Conservation (phyloP, 1,140 invertebrate genomes). For the Onthophagus taurus region DNA sequence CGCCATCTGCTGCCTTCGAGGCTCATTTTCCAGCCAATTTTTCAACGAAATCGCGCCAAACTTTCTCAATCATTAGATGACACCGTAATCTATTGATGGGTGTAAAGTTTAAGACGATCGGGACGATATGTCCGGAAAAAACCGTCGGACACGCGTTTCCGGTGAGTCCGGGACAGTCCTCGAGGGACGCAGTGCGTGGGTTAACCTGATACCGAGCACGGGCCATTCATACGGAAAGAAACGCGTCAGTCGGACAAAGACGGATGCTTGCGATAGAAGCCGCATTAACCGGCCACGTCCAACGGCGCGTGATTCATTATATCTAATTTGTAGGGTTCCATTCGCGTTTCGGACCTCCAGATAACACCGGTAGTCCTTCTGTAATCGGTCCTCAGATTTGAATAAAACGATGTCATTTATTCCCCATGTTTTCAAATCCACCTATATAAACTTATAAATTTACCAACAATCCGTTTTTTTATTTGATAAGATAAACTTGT, state of each 20-base stretch:
- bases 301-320: slow-evolving; percentile 21
- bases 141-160: slow-evolving; percentile 16
- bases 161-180: slow-evolving; percentile 18
- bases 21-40: background rate
- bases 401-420: too few relatives aligned
- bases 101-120: too few relatives aligned
- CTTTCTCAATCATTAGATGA: background rate
- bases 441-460: too few relatives aligned
- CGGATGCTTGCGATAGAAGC: slow-evolving; percentile 5
- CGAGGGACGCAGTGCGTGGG: too few relatives aligned
- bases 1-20: slow-evolving; percentile 3
- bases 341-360: too few relatives aligned
- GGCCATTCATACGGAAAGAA: slow-evolving; percentile 14
- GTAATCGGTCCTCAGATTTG: too few relatives aligned
- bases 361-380: too few relatives aligned
- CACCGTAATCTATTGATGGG: slow-evolving; percentile 3
- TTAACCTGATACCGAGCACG: slow-evolving; percentile 20
- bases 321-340: slow-evolving; percentile 19
- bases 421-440: too few relatives aligned
- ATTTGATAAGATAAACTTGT: too few relatives aligned
- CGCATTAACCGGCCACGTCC: slow-evolving; percentile 14
- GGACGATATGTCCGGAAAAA: too few relatives aligned
- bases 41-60: background rate
- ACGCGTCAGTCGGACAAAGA: too few relatives aligned
- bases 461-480: too few relatives aligned